Base-by-base conservation (phyloP, 1,140 invertebrate species). In the Coptotermes formosanus region DNA sequence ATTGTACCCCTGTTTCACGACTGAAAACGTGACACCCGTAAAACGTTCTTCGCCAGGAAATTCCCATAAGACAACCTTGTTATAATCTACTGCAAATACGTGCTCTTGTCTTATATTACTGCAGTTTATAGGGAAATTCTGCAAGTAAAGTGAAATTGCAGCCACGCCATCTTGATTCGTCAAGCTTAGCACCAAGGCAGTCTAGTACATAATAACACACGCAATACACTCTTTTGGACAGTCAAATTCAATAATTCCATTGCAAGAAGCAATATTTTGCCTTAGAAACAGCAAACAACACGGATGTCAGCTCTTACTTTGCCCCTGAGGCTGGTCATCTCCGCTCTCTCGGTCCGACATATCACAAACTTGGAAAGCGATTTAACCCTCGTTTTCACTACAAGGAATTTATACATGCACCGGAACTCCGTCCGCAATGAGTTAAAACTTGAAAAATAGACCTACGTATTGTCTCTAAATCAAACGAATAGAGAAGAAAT, bases 341-440 rank as follows among this genome's bases (percentile, higher is more conserved):
- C 92, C 91, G 89, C 92, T 93, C 90, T 93, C 92, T 88, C 91
- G 92, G 90, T 93, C 92, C 90, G 92, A 93, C 92, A 93, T 93
- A 88, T 88, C 90, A 88, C 90, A 87, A 88, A 88, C 89, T 87
- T 89, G 87, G 88, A 88, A 89, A 88, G 87, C 88, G 88, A 89
- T 89, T 89, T 88, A 88, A 88, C 87, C 88, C 88, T 88, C 87
- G 83, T 87, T 87, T 88, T 87, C 86, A 82, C 83, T 87, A 69
- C 86, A 87, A 87, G 87, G 87, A 88, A 88, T 88, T 87, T 88
- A 88, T 88, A 88, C 86, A 86, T 89, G 84, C 87, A 87, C 88
- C 88, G 86, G 87, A 88, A 86, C 55, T 83, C 6, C 48, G 52
- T 86, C 86, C 82, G 82, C 86, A 43, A 84, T 32, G 52, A 59